Evolutionary conservation across 2,888 invertebrate genomes (phyloP).

Genomic region (Halictus quadricinctus): DNA sequence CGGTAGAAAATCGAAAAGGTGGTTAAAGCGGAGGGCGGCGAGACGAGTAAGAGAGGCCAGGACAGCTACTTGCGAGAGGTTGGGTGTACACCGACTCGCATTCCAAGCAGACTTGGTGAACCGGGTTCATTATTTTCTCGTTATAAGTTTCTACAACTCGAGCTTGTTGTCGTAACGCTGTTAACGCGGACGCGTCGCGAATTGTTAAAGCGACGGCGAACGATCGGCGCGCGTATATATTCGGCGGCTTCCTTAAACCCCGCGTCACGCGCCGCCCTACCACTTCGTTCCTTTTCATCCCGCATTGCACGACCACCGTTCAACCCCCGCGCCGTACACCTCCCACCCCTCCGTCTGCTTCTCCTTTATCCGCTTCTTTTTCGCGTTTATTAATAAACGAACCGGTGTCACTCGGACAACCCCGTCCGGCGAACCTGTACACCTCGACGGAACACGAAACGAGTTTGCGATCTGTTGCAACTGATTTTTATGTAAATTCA

Average conservation of each 20-base stretch:
- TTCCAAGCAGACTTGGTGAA: conserved; percentile 80
- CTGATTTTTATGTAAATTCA: neutral
- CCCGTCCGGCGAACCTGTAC: neutral
- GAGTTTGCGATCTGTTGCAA: neutral
- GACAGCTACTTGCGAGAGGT: conserved; percentile 52
- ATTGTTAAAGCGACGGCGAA: conserved; percentile 77
- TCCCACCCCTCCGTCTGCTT: neutral
- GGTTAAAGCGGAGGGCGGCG: conserved; percentile 47
- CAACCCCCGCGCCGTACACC: conserved; percentile 1
- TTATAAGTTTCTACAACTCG: conserved; percentile 82
- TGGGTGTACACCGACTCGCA: conserved; percentile 75
- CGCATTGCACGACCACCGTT: conserved; percentile 41
- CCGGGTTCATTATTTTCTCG: conserved; percentile 82
- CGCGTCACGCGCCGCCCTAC: conserved; percentile 58
- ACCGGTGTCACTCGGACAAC: conserved; percentile 31
- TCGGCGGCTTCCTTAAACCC: conserved; percentile 60
- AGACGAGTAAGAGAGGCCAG: conserved; percentile 38
- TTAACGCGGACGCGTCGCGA: conserved; percentile 81
- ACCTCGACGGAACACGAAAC: neutral
- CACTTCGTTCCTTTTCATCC: conserved; percentile 60
- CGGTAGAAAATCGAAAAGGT: conserved; percentile 53
- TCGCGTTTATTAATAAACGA: conserved; percentile 69
- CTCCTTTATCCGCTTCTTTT: conserved; percentile 31
- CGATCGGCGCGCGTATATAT: conserved; percentile 70
- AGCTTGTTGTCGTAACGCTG: conserved; percentile 82